Percentiles rank a stretch among this genome's conserved stretches.
Conservation (phyloP, 2,797 vertebrate species). For the Xiphophorus birchmanni region DNA sequence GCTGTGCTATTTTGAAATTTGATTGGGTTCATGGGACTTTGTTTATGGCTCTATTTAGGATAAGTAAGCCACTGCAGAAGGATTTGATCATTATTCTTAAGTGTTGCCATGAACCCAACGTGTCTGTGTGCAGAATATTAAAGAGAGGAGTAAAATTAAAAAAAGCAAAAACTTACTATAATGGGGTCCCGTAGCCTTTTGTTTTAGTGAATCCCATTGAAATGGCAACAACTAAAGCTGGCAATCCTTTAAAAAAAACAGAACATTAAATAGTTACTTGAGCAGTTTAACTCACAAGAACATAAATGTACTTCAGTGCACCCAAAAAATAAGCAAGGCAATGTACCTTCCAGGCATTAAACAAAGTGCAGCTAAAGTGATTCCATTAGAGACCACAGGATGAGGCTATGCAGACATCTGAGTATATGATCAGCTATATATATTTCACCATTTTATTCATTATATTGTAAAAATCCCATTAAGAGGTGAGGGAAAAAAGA, state of each 20-base stretch:
- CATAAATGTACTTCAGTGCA: constrained; percentile 30
- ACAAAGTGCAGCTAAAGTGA: constrained; percentile 53
- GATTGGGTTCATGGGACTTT: constrained; percentile 67
- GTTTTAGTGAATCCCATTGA: constrained; percentile 99
- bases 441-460: constrained; percentile 55
- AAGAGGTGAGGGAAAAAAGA: constrained; percentile 29
- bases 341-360: constrained; percentile 49
- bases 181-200: constrained; percentile 96
- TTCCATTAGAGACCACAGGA: constrained; percentile 38
- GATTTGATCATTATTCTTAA: constrained; percentile 52
- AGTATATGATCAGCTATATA: constrained; percentile 29
- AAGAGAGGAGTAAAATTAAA: constrained; percentile 4
- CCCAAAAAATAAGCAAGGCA: constrained; percentile 19
- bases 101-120: constrained; percentile 27
- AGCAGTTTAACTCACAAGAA: constrained; percentile 26
- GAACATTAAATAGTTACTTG: constrained; percentile 66
- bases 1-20: constrained; percentile 70
- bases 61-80: constrained; percentile 50
- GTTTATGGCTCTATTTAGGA: constrained; percentile 66
- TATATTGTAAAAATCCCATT: constrained; percentile 27
- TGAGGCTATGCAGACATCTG: constrained; percentile 35
- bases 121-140: constrained; percentile 22
- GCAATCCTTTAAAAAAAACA: constrained; percentile 86
- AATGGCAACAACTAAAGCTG: constrained; percentile 97
- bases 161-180: constrained; percentile 89